These are phyloP conservation scores for Procambarus virginalis DNA, from an alignment of 1,140 invertebrate genomes.

Conservation along the genomic window DNA sequence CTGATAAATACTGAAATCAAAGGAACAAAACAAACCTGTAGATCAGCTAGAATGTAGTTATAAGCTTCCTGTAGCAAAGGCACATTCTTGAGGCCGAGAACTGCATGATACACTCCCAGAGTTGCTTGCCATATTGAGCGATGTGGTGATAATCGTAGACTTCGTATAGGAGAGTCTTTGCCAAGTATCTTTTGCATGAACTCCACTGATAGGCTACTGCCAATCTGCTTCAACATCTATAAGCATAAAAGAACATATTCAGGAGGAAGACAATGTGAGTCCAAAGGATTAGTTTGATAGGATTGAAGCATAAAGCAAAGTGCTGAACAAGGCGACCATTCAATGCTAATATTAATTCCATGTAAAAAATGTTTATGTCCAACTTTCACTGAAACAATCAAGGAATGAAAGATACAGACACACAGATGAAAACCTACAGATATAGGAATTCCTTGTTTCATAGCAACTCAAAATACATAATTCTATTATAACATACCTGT, in stretches of 20 bases:
- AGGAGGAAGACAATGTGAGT: background rate
- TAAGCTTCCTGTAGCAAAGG: slow-evolving; percentile 91
- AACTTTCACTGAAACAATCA: too few species aligned
- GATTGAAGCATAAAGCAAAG: too few species aligned
- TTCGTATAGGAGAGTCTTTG: slow-evolving; percentile 80
- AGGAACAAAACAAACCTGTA: slow-evolving; percentile 70
- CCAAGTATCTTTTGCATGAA: slow-evolving; percentile 85
- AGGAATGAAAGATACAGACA: too few species aligned
- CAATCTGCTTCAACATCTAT: slow-evolving; percentile 80
- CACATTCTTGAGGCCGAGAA: slow-evolving; percentile 91
- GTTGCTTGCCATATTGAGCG: slow-evolving; percentile 80
- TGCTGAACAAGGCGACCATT: too few species aligned
- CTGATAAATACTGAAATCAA: background rate
- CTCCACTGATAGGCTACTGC: slow-evolving; percentile 83
- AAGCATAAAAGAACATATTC: background rate
- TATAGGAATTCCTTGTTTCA: too few species aligned
- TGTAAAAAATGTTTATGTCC: too few species aligned
- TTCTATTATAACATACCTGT: too few species aligned
- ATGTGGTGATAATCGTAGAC: slow-evolving; percentile 80
- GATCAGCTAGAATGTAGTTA: slow-evolving; percentile 76
- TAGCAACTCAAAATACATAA: too few species aligned
- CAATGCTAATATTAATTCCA: too few species aligned
- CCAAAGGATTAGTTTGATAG: too few species aligned
- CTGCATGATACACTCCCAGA: slow-evolving; percentile 85
- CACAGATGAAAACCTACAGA: too few species aligned